phyloP scores from a whole-genome alignment of 2,113 vertebrate genomes.

The Pithys albifrons region DNA sequence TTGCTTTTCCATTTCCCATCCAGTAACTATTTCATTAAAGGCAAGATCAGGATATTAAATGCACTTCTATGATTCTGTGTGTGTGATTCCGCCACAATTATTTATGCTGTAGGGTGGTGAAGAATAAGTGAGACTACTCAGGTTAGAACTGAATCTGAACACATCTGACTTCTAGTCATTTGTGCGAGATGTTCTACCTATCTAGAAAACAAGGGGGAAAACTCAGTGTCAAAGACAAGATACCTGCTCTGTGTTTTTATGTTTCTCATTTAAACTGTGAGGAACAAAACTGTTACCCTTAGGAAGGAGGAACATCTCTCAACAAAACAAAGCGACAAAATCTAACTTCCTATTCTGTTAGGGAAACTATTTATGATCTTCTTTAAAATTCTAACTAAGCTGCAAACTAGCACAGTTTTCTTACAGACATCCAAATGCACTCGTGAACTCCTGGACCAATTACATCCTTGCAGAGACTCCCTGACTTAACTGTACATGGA shows the following conservation, averaged over 20 bases:
- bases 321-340: background rate
- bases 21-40: background rate
- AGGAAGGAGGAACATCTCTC: background rate
- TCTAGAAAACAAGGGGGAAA: background rate
- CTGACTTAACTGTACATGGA: fast-evolving
- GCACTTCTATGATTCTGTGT: background rate
- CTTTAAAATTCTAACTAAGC: background rate
- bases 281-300: background rate
- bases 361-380: background rate
- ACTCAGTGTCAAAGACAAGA: background rate
- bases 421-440: background rate
- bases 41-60: background rate
- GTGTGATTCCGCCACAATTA: background rate
- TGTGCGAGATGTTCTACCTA: background rate
- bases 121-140: background rate
- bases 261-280: background rate
- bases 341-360: background rate
- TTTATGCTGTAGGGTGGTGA: background rate
- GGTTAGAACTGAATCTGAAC: background rate
- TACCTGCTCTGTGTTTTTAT: background rate
- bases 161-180: background rate
- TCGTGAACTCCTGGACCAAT: background rate
- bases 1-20: background rate
- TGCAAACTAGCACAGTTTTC: background rate
- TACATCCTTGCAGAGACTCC: background rate